These are phyloP conservation scores for Oppia nitens DNA, from an alignment of 1,140 invertebrate species.

Conservation along the genomic window DNA sequence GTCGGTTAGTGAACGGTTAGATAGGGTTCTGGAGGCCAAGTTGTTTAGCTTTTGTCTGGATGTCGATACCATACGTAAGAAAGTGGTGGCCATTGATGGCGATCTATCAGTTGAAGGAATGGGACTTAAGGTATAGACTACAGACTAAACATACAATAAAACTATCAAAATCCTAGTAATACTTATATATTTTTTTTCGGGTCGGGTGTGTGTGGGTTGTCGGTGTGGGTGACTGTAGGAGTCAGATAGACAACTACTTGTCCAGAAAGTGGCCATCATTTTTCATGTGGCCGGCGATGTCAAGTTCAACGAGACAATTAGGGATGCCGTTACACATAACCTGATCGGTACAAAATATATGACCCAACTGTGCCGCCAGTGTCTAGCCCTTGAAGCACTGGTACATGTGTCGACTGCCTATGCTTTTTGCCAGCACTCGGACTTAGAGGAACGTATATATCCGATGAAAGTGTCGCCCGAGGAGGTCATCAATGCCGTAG, in stretches of 20 bases:
- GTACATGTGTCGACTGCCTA: slow-evolving; percentile 17
- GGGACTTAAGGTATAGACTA: slow-evolving; percentile 42
- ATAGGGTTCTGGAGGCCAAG: not conserved
- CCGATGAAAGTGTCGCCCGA: not conserved
- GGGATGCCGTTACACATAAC: slow-evolving; percentile 1
- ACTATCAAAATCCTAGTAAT: not conserved
- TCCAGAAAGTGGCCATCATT: slow-evolving; percentile 64
- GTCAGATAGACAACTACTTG: slow-evolving; percentile 49
- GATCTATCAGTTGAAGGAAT: slow-evolving; percentile 73
- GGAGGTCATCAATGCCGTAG: not conserved
- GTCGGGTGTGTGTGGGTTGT: not conserved
- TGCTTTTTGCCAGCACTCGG: slow-evolving; percentile 14
- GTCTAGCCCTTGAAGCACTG: slow-evolving; percentile 6
- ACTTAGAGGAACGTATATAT: slow-evolving; percentile 13
- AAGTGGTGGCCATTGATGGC: slow-evolving; percentile 67
- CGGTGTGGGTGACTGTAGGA: slow-evolving; percentile 37
- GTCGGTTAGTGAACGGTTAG: slow-evolving; percentile 23
- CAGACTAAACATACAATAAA: not conserved
- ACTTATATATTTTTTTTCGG: not conserved
- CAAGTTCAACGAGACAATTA: slow-evolving; percentile 83
- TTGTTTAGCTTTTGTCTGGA: not conserved
- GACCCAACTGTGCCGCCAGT: not conserved
- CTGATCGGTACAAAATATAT: not conserved
- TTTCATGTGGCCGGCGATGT: slow-evolving; percentile 97
- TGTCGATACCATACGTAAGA: slow-evolving; percentile 26